phyloP scores from a whole-genome alignment of 2,113 vertebrate species.

The Poecilia latipinna region DNA sequence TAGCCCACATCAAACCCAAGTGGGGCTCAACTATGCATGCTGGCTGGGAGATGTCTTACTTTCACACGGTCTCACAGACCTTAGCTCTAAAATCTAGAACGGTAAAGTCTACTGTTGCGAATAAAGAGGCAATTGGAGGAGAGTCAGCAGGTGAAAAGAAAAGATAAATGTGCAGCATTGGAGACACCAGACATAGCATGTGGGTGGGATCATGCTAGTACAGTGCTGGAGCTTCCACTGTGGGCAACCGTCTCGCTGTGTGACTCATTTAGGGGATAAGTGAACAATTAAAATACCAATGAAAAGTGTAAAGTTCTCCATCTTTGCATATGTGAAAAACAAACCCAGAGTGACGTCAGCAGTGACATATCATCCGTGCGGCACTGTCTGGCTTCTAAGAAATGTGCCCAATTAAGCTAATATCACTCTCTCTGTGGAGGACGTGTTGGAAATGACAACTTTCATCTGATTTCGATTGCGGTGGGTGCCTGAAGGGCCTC shows the following conservation, averaged over 20 bases:
- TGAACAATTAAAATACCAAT: conserved; percentile 31
- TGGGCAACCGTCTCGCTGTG: conserved; percentile 47
- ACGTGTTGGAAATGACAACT: not conserved
- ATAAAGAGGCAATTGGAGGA: conserved; percentile 33
- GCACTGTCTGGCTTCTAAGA: not conserved
- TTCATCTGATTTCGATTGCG: conserved; percentile 6
- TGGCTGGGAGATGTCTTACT: not conserved
- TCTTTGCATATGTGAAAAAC: conserved; percentile 2
- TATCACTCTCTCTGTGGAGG: not conserved
- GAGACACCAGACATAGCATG: conserved; percentile 23
- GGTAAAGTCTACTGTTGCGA: conserved; percentile 3
- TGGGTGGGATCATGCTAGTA: conserved; percentile 45
- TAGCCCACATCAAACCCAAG: no score
- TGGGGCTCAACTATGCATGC: no score
- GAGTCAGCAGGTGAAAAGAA: conserved; percentile 21
- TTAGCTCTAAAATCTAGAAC: no score
- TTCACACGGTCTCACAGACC: not conserved
- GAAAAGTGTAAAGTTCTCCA: conserved; percentile 6
- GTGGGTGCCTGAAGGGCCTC: not conserved
- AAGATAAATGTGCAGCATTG: conserved; percentile 9
- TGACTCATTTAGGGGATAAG: conserved; percentile 52
- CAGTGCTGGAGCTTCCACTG: conserved; percentile 66
- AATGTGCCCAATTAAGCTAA: not conserved
- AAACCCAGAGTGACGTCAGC: conserved; percentile 10
- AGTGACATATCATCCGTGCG: conserved; percentile 7